Percentiles rank a stretch among this genome's conserved stretches.
These are phyloP conservation scores for Selene dorsalis DNA, from an alignment of 2,797 vertebrate genomes.

Conservation along the genomic window DNA sequence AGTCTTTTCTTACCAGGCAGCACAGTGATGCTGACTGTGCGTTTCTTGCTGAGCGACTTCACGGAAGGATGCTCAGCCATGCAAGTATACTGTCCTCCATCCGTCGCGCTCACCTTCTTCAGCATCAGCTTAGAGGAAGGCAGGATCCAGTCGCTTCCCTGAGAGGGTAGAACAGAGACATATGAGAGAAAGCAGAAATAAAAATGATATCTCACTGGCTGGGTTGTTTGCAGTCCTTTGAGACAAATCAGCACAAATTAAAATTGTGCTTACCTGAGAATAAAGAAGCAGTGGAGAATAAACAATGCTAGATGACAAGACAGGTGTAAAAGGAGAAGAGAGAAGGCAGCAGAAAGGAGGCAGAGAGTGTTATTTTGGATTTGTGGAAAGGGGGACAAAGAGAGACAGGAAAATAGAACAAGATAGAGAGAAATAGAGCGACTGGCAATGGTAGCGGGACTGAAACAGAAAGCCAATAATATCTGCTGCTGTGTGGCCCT, in stretches of 20 bases:
- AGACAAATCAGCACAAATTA: conserved; percentile 42
- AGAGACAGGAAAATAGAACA: conserved; percentile 16
- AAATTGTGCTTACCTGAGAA: conserved; percentile 29
- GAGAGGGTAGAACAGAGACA: conserved; percentile 27
- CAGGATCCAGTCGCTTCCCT: conserved; percentile 85
- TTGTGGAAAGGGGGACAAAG: conserved; percentile 1
- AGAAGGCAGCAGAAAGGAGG: neutral
- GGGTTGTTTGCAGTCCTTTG: conserved; percentile 26
- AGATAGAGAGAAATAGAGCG: conserved; percentile 29
- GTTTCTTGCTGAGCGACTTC: conserved; percentile 74
- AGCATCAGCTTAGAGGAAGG: conserved; percentile 77
- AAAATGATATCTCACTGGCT: conserved; percentile 1
- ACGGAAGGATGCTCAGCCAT: conserved; percentile 76
- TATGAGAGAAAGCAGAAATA: conserved; percentile 3
- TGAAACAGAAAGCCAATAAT: conserved; percentile 33
- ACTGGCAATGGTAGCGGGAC: conserved; percentile 7
- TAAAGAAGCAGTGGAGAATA: conserved; percentile 4
- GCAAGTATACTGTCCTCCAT: conserved; percentile 85
- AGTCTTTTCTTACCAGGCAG: conserved; percentile 74
- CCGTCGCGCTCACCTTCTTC: conserved; percentile 61
- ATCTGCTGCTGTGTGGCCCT: conserved; percentile 33
- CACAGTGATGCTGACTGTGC: conserved; percentile 79
- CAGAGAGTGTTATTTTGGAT: conserved; percentile 37
- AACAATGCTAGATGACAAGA: conserved; percentile 2
- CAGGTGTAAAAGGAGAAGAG: neutral